A percentile compares a stretch with the other conserved stretches of the same genome.
Evolutionary conservation across 1,140 invertebrate species (phyloP).

Genomic region (Alviniconcha marisindica): DNA sequence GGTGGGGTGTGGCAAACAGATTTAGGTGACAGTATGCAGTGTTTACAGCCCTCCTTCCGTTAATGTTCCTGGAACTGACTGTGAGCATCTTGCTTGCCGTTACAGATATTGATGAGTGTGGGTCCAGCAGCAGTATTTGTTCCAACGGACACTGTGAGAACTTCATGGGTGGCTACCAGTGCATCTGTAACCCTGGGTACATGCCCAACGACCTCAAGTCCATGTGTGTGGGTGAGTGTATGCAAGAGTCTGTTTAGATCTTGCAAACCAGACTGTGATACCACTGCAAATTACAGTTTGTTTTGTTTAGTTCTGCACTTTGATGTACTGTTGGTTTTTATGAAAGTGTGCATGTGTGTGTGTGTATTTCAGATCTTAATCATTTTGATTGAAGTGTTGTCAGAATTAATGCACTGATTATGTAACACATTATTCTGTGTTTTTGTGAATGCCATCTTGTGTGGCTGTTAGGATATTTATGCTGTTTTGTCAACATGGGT

Average conservation of each 20-base stretch:
- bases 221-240: slow-evolving; percentile 87
- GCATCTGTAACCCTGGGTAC: slow-evolving; percentile 87
- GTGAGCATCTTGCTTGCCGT: not conserved
- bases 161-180: slow-evolving; percentile 75
- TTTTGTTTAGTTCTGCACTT: not conserved
- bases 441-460: no score
- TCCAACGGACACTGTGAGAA: slow-evolving; percentile 82
- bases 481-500: no score
- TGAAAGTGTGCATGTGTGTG: slow-evolving; percentile 6
- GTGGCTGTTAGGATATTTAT: no score
- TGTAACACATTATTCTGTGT: no score
- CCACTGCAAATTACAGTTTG: no score
- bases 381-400: no score
- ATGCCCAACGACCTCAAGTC: slow-evolving; percentile 89
- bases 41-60: no score
- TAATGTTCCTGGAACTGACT: no score
- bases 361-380: not conserved
- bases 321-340: not conserved
- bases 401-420: no score
- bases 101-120: slow-evolving; percentile 75
- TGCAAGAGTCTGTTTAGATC: not conserved
- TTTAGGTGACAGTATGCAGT: no score
- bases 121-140: slow-evolving; percentile 83
- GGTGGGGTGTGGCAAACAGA: no score
- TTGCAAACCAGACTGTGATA: not conserved